Conservation (phyloP, 1,140 invertebrate species). For the Drosophila chauvacae region DNA sequence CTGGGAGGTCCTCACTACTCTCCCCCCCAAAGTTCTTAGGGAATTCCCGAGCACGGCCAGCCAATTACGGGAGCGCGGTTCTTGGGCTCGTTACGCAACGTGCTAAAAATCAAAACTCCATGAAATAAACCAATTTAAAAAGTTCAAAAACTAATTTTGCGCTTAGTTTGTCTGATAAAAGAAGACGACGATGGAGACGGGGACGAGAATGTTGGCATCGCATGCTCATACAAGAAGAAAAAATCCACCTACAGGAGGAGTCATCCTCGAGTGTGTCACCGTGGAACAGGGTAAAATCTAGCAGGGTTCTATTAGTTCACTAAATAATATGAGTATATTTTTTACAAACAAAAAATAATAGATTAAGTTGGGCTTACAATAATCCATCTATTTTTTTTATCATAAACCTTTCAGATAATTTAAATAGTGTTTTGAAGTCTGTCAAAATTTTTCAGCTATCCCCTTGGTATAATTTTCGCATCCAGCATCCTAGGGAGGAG, state of each 20-base stretch:
- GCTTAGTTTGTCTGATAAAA: conserved; percentile 83
- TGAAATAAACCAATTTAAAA: conserved; percentile 84
- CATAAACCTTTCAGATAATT: too few relatives aligned
- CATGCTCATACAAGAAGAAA: conserved; percentile 36
- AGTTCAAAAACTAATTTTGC: conserved; percentile 84
- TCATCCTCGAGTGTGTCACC: conserved; percentile 42
- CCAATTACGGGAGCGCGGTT: conserved; percentile 73
- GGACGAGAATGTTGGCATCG: conserved; percentile 24
- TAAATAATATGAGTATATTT: background rate
- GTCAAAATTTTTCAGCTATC: background rate
- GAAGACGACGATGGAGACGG: conserved; percentile 48
- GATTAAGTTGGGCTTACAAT: too few relatives aligned
- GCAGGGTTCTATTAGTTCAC: background rate
- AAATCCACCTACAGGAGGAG: conserved; percentile 41
- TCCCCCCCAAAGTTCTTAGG: conserved; percentile 15
- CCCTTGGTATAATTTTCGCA: background rate
- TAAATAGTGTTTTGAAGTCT: too few relatives aligned
- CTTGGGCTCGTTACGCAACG: conserved; percentile 78
- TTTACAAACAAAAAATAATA: background rate
- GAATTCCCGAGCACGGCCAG: conserved; percentile 57
- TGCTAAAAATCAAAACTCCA: conserved; percentile 84
- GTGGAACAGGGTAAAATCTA: conserved; percentile 7
- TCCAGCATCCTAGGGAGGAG: background rate
- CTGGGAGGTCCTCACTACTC: conserved; percentile 1
- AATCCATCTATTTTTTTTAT: too few relatives aligned